Conservation (phyloP, 2,113 vertebrate genomes). For the Reinhardtius hippoglossoides region DNA sequence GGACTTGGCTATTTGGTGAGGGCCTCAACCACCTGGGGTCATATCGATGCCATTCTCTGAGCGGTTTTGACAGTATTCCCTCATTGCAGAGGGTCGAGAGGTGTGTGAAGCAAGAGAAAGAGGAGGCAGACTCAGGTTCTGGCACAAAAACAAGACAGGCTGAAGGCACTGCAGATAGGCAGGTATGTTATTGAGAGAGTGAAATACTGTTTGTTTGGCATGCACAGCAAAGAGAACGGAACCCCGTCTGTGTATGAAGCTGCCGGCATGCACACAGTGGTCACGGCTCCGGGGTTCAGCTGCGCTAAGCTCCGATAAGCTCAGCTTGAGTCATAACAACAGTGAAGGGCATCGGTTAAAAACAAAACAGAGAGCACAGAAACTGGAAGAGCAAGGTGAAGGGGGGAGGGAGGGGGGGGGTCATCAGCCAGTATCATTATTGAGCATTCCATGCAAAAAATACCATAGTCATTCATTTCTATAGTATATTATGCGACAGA, state of each 20-base stretch:
- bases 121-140: constrained; percentile 59
- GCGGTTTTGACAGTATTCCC: constrained; percentile 25
- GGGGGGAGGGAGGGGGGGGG: background rate
- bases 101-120: constrained; percentile 31
- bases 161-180: constrained; percentile 54
- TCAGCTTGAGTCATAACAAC: constrained; percentile 59
- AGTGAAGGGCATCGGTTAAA: constrained; percentile 58
- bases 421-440: constrained; percentile 77
- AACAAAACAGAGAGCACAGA: constrained; percentile 66
- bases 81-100: constrained; percentile 1
- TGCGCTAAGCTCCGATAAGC: constrained; percentile 53
- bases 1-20: constrained; percentile 7
- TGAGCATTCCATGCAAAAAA: constrained; percentile 86
- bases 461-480: constrained; percentile 81
- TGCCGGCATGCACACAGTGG: constrained; percentile 77
- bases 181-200: constrained; percentile 47
- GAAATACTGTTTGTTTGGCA: constrained; percentile 62
- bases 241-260: constrained; percentile 52
- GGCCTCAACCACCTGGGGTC: constrained; percentile 16
- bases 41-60: constrained; percentile 15
- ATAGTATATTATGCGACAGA: constrained; percentile 69
- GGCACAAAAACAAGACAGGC: constrained; percentile 65
- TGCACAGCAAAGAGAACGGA: constrained; percentile 74
- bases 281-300: constrained; percentile 60
- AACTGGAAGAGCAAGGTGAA: constrained; percentile 55